Base-by-base conservation (phyloP, 2,888 invertebrate species). In the Drosophila macrospina region DNA sequence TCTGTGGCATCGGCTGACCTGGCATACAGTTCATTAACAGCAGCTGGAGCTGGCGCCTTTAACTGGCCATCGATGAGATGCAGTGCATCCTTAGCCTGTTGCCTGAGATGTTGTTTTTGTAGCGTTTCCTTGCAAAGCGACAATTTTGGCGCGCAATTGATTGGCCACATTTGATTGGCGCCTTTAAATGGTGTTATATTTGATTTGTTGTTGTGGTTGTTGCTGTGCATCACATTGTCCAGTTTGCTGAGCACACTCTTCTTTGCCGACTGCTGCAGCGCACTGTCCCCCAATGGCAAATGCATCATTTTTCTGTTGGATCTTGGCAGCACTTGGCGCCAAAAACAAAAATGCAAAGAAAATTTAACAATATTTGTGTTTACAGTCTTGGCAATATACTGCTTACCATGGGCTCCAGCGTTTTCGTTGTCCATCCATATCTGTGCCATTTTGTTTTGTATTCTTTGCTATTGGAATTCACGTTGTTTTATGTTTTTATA, bases 341-440 rank as follows among this genome's bases (percentile, higher is more conserved):
- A 51, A 37, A 55, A 41, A 5, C 16, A 10, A 2, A 15, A 3
- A 5, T 11, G 10, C 0, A 15, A 30, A 20, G 26, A 0, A 44
- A 11, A 28, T 28, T 32, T 41, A 15, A 4, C 13, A 20, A 20
- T 6, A 15, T 15, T 8, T 16, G 2, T 6, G 2, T 10, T 5
- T 47, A 1, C 5, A 32, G n/a, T 7, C 1, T 0, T 0, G 5
- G 28, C 20, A 16, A 37, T 7, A 2, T 16, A 0, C 4, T 5
- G 52, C 74, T 74, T 63, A 76, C 75, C 26, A 8, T 59, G 47
- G 0, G 47, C 52, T 10, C 62, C 69, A 4, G 41, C 42, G 34
- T 76, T 76, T 45, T 76, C 78, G 1, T 26, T 45, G 20, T 69
- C 75, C 47, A 78, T 41, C 74, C 69, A 76, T 4, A 78, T 78